These are phyloP conservation scores for Clarias batrachus DNA, from an alignment of 2,113 vertebrate genomes.

Conservation along the genomic window DNA sequence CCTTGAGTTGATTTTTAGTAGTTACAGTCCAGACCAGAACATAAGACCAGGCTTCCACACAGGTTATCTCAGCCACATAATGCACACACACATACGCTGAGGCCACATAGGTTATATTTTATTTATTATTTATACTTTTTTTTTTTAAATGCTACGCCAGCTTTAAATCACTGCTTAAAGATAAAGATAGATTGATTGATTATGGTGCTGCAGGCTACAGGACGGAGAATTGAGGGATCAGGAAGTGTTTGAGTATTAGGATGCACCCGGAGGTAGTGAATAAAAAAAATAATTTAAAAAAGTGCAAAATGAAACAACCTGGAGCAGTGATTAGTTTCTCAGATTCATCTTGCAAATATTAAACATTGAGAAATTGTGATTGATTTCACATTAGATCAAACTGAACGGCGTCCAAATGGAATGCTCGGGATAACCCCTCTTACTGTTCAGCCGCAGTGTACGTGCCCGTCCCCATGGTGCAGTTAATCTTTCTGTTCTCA, in stretches of 20 bases:
- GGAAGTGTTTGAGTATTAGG: not conserved
- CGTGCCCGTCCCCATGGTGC: slow-evolving; percentile 41
- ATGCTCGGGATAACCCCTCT: not conserved
- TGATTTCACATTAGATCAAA: not conserved
- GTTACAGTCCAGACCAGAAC: not conserved
- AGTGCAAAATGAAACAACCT: not conserved
- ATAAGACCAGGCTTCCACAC: not conserved
- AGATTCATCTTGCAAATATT: not conserved
- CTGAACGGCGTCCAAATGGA: not conserved
- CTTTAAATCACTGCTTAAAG: not conserved
- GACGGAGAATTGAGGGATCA: not conserved
- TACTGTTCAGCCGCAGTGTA: not conserved
- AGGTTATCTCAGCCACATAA: not conserved
- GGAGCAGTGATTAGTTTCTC: not conserved
- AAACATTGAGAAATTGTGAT: not conserved
- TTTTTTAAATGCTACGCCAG: not conserved
- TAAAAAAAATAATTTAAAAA: not conserved
- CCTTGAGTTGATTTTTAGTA: no score
- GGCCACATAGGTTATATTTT: no score
- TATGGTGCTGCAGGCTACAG: not conserved
- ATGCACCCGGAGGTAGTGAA: no score
- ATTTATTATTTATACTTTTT: no score
- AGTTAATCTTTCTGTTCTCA: slow-evolving; percentile 63
- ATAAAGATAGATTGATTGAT: not conserved
- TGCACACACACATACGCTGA: not conserved